Base-by-base conservation (phyloP, 23 tunicate genomes). In the Aplidium turbinatum region DNA sequence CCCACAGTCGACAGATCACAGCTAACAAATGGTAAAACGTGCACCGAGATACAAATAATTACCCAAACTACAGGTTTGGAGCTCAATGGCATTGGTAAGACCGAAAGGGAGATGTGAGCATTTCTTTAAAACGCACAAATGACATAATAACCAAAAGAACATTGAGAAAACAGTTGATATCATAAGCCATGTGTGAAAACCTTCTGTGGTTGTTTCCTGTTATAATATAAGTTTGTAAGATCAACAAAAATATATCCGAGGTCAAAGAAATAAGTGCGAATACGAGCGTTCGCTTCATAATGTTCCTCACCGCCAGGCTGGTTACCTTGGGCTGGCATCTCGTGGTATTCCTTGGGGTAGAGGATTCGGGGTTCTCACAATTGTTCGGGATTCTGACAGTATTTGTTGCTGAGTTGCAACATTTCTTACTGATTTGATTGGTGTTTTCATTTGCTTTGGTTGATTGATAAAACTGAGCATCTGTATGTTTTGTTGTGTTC, bases 91-190 rank as follows among this genome's bases (percentile, higher is more conserved):
- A n/a, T n/a, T n/a, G n/a, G n/a, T n/a, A n/a, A n/a, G n/a, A n/a
- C n/a, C n/a, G n/a, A n/a, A 42, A 42, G 11, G 72, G 72, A 5
- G 72, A 66, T 30, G 26, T 35, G 22, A 66, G 50, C 72, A 66
- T 66, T 4, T 66, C 7, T 22, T 38, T 66, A 22, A 35, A 66
- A 23, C 7, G 4, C 5, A 22, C 52, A 66, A 66, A 66, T 3
- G 72, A 66, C 11, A 38, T 18, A 22, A 66, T 66, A 18, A 66
- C 26, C 36, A 66, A 66, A 35, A 66, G 26, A 2, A 66, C 31
- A 28, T 66, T 35, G 2, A 66, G 21, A 36, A 66, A 66, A 13
- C 51, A 6, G 5, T 13, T 35, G 4, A 38, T 3, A 22, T 66
- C 72, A 19, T 22, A 66, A 3, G 38, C 4, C 26, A 39, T 19